Percentiles rank a stretch among this genome's conserved stretches.
Conservation (phyloP, 2,113 vertebrate genomes). For the Cheilinus undulatus region DNA sequence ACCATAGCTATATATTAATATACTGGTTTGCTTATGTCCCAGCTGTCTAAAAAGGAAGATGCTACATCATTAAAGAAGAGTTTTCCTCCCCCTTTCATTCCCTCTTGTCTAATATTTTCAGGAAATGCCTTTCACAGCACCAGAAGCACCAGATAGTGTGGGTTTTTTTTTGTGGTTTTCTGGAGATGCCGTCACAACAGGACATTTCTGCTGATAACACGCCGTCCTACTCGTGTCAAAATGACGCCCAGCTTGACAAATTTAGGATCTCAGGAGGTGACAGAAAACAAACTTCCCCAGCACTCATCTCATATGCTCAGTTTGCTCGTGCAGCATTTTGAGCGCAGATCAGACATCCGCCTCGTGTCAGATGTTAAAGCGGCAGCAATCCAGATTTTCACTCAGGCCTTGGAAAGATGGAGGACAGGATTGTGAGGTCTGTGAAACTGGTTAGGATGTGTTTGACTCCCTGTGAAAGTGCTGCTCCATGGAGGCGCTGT, state of each 20-base stretch:
- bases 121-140: constrained; percentile 28
- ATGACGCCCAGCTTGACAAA: constrained; percentile 57
- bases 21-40: background rate
- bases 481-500: constrained; percentile 29
- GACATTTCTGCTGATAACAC: constrained; percentile 42
- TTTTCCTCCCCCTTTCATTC: background rate
- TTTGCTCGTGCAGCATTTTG: constrained; percentile 50
- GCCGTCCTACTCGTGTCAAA: constrained; percentile 55
- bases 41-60: constrained; percentile 15
- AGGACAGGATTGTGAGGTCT: constrained; percentile 26
- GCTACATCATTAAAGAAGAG: background rate
- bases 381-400: constrained; percentile 48
- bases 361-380: constrained; percentile 56
- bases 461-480: constrained; percentile 46
- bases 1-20: background rate
- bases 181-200: constrained; percentile 45
- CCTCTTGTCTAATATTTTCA: constrained; percentile 6
- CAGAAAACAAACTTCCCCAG: constrained; percentile 64
- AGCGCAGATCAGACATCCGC: constrained; percentile 36
- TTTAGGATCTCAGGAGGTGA: constrained; percentile 56
- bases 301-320: constrained; percentile 51
- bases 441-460: constrained; percentile 13
- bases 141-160: constrained; percentile 11
- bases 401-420: constrained; percentile 43
- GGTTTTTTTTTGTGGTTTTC: constrained; percentile 25